These are phyloP conservation scores for Diarsia mendica DNA, from an alignment of 2,888 invertebrate species.

Conservation along the genomic window DNA sequence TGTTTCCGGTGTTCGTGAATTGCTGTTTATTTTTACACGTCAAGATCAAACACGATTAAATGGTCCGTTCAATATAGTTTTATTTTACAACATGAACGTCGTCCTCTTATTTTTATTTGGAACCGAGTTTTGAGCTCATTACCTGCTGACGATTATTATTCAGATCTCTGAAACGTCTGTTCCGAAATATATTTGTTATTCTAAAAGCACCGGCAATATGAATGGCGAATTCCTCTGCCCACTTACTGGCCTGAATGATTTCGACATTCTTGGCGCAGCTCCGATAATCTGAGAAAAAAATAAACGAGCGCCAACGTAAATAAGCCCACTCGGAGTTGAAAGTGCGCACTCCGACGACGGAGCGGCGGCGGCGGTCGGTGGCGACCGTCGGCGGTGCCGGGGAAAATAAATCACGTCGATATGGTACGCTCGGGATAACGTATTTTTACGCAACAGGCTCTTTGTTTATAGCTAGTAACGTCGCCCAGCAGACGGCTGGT, in stretches of 20 bases:
- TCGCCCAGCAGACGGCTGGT: slow-evolving; percentile 84
- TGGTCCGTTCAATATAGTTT: slow-evolving; percentile 44
- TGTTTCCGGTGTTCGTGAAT: slow-evolving; percentile 63
- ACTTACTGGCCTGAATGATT: slow-evolving; percentile 90
- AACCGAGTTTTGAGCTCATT: slow-evolving; percentile 39
- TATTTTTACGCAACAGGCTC: slow-evolving; percentile 89
- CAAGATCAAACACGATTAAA: slow-evolving; percentile 57
- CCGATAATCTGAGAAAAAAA: slow-evolving; percentile 88
- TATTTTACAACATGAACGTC: slow-evolving; percentile 30
- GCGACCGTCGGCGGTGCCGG: slow-evolving; percentile 70
- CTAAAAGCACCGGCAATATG: slow-evolving; percentile 82
- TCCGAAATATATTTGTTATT: slow-evolving; percentile 75
- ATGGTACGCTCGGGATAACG: slow-evolving; percentile 83
- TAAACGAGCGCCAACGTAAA: slow-evolving; percentile 86
- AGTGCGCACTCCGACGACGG: slow-evolving; percentile 72
- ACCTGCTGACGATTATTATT: slow-evolving; percentile 49
- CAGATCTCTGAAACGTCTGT: slow-evolving; percentile 59
- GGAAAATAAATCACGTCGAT: slow-evolving; percentile 85
- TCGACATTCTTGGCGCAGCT: slow-evolving; percentile 89
- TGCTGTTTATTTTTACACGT: slow-evolving; percentile 59
- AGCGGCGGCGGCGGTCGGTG: slow-evolving; percentile 29
- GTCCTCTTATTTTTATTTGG: slow-evolving; percentile 37
- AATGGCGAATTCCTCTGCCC: slow-evolving; percentile 89
- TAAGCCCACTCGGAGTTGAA: slow-evolving; percentile 82
- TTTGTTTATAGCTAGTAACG: slow-evolving; percentile 86